Evolutionary conservation across 2,888 invertebrate genomes (phyloP), one percentile per base, ranked within the genome.

Genomic region (Prosopocoilus inquinatus): DNA sequence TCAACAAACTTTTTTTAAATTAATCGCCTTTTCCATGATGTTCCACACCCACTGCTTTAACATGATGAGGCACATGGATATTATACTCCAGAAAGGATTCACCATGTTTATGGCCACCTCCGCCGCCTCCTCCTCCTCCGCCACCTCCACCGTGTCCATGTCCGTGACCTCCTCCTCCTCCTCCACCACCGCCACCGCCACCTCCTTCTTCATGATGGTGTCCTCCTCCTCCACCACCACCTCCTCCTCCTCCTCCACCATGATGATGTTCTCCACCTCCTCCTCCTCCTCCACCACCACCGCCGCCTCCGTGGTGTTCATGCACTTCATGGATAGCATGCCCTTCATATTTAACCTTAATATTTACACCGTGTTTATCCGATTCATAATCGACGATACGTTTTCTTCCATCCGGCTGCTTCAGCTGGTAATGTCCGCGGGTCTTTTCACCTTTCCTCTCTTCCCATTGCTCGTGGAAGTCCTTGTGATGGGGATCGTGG

Each of bases 341-440:
- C 2, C 60, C 67, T 62, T 69, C 69, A 46, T 65, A 68, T 55
- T 63, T 70, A 5, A 75, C 69, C 55, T 71, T 68, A 62, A 74
- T 74, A 55, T 73, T 68, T 38, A 68, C 67, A 32, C 75, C 75
- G 51, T 75, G 72, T 59, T 74, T 74, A 12, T 73, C 75, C 43
- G 71, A 74, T 43, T 68, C 67, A 61, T 75, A 75, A 45, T 74
- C 71, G 4, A 75, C 75, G 48, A 73, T 73, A 50, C 75, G 67
- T 56, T 68, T 71, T 48, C 71, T 72, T 51, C 74, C 74, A 59
- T 75, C 75, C 16, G 74, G 75, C 53, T 75, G 74, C 9, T 71
- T 60, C 13, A 74, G 64, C 50, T 68, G 70, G 67, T 75, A 75
- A 8, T 63, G 61, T 43, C 75, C 75, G 53, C 71, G 73, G 49